These are phyloP conservation scores for Trachelus troglodyta DNA, from an alignment of 2,888 invertebrate genomes.

Conservation along the genomic window DNA sequence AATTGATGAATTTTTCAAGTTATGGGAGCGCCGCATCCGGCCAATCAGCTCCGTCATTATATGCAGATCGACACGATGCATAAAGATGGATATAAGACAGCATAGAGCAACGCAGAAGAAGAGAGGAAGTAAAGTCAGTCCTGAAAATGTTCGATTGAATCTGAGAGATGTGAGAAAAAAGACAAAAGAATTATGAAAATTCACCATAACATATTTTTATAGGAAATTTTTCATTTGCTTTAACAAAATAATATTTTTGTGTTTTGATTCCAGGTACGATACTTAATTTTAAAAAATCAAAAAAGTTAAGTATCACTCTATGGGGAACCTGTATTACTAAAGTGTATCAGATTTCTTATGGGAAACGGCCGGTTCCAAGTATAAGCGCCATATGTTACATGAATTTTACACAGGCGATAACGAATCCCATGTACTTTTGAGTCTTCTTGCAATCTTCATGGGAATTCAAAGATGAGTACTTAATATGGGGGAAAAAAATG, in stretches of 20 bases:
- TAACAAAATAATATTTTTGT: too few relatives aligned
- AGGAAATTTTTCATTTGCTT: too few relatives aligned
- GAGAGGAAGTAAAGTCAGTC: not conserved
- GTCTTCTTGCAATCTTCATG: not conserved
- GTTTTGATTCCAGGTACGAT: not conserved
- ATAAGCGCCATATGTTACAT: not conserved
- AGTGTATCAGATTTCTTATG: not conserved
- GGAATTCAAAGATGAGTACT: not conserved
- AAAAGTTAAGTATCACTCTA: not conserved
- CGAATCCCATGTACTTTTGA: not conserved
- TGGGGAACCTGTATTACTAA: not conserved
- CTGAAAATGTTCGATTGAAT: not conserved
- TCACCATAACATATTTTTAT: not conserved
- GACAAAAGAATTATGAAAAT: not conserved
- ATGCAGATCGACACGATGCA: constrained; percentile 45
- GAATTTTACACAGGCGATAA: not conserved
- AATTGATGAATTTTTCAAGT: not conserved
- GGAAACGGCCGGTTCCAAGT: not conserved
- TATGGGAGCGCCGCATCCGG: constrained; percentile 56
- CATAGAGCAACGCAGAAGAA: not conserved
- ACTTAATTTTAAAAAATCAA: not conserved
- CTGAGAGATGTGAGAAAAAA: not conserved
- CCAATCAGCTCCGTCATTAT: constrained; percentile 56
- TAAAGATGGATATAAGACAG: not conserved
- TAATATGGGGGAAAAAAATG: not conserved